Conservation (phyloP, 2,888 invertebrate genomes). For the Taphrorychus bicolor region DNA sequence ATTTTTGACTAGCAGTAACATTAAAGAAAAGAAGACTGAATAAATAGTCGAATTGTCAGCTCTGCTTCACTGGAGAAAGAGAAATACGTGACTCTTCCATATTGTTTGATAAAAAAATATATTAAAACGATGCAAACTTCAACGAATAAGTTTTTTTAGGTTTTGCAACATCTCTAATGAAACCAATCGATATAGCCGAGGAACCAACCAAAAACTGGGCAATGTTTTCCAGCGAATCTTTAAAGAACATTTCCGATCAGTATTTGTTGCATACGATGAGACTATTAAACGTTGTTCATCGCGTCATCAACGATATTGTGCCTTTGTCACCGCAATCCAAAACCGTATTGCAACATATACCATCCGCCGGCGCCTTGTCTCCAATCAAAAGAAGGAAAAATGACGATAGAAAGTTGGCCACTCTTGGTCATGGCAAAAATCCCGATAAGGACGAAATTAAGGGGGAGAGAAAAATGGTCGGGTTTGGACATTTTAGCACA, state of each 20-base stretch:
- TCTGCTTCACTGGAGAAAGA: too few species aligned
- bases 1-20: too few species aligned
- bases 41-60: too few species aligned
- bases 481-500: slow-evolving; percentile 70
- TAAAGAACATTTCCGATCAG: slow-evolving; percentile 68
- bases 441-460: slow-evolving; percentile 46
- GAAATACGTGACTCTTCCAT: too few species aligned
- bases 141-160: slow-evolving; percentile 39
- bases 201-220: slow-evolving; percentile 51
- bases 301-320: slow-evolving; percentile 75
- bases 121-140: not conserved
- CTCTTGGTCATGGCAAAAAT: slow-evolving; percentile 5
- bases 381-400: slow-evolving; percentile 59
- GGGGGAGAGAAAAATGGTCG: slow-evolving; percentile 52
- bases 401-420: slow-evolving; percentile 52
- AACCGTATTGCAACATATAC: slow-evolving; percentile 65
- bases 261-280: slow-evolving; percentile 73
- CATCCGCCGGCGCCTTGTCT: slow-evolving; percentile 59
- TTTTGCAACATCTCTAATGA: slow-evolving; percentile 45
- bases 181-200: slow-evolving; percentile 33
- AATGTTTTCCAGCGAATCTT: slow-evolving; percentile 57
- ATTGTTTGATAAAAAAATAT: too few species aligned
- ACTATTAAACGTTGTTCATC: slow-evolving; percentile 76
- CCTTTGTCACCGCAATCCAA: slow-evolving; percentile 63
- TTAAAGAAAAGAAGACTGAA: too few species aligned